Evolutionary conservation across 2,888 invertebrate species (phyloP), one percentile per base, ranked within the genome.

Genomic region (Gastracanthus pulcherrimus): DNA sequence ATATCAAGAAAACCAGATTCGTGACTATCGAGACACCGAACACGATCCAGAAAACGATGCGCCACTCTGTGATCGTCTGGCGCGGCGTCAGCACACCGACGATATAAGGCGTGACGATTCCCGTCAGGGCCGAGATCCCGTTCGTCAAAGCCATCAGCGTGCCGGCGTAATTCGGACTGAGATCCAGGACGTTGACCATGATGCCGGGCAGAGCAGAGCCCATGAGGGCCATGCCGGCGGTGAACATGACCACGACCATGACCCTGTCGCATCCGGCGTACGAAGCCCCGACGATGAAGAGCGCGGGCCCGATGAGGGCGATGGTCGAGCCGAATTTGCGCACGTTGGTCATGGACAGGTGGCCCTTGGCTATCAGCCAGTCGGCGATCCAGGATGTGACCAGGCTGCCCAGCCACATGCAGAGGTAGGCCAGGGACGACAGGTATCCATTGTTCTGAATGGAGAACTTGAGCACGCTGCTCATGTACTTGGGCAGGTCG

Each of bases 21-120:
- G 96, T 95, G 0, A 94, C 80, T 0, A 94, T 90, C 81, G 97
- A 93, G 3, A 97, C 94, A 0, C 89, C 94, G 9, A 96, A 93
- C 58, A 96, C 95, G 48, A 97, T 95, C 96, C 97, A 96, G 90
- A 97, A 97, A 0, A 97, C 96, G 0, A 93, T 87, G 29, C 95
- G 93, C 97, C 97, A 97, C 92, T 96, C 94, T 23, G 91, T 90
- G 3, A 89, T 70, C 0, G 85, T 85, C 3, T 87, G 86, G 23
- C 89, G 51, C 0, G 86, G 86, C 0, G 95, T 95, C 84, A 95
- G 89, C 45, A 94, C 91, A 16, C 95, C 95, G 41, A 95, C 95
- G 58, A 95, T 92, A 86, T 94, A 94, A 0, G 95, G 95, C 0
- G 95, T 94, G 29, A 95, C 92, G 86, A 96, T 95, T 51, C 96